Conservation (phyloP, 2,797 vertebrate genomes). For the Threskiornis aethiopicus region DNA sequence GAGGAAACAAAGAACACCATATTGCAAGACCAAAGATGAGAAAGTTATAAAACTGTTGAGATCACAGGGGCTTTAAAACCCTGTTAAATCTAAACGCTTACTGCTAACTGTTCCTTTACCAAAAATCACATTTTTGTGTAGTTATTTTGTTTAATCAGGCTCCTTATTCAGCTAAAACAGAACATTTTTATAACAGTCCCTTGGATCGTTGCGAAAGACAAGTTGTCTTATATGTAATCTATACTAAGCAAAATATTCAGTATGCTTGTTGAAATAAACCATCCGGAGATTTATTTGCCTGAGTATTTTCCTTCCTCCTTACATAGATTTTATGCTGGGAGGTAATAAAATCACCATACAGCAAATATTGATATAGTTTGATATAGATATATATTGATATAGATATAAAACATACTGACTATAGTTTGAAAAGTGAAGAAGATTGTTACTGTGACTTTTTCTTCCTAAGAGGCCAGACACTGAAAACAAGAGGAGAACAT, state of each 20-base stretch:
- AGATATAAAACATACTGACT: not conserved
- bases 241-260: not conserved
- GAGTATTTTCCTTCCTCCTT: not conserved
- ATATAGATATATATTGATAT: not conserved
- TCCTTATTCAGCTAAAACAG: not conserved
- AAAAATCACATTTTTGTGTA: not conserved
- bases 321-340: not conserved
- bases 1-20: not conserved
- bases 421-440: not conserved
- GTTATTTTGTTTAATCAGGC: not conserved
- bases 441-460: not conserved
- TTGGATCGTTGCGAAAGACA: not conserved
- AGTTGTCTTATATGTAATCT: not conserved
- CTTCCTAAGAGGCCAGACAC: not conserved
- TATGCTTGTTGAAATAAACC: not conserved
- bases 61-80: not conserved
- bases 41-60: not conserved
- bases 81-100: not conserved
- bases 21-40: not conserved
- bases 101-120: not conserved
- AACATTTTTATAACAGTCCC: not conserved
- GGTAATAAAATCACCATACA: not conserved
- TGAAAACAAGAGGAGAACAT: conserved; percentile 51
- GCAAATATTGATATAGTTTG: not conserved
- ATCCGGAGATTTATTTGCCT: not conserved